Evolutionary conservation across 2,888 invertebrate species (phyloP).

Genomic region (Onthophagus sagittarius): DNA sequence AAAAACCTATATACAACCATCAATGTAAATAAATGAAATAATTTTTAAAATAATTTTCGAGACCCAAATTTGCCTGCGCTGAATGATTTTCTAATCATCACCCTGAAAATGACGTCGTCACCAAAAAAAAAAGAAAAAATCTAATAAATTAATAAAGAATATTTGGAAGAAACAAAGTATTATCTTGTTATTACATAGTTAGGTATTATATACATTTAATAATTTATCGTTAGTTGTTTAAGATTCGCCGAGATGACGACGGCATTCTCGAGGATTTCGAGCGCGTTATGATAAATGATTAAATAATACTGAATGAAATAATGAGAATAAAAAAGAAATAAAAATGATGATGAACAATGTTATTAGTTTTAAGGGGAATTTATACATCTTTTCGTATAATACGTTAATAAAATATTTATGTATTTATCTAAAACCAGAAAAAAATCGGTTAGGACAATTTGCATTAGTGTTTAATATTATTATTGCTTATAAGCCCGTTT

Average conservation of each 20-base stretch:
- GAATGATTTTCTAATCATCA: too few species aligned
- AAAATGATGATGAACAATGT: constrained; percentile 33
- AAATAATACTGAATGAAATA: neutral
- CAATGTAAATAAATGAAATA: constrained; percentile 38
- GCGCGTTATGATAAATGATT: neutral
- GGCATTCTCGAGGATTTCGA: constrained; percentile 40
- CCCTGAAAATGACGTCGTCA: constrained; percentile 31
- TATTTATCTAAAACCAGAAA: constrained; percentile 37
- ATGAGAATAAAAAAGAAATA: too few species aligned
- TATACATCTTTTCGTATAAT: constrained; percentile 44
- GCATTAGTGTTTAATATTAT: constrained; percentile 50
- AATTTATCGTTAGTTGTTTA: constrained; percentile 39
- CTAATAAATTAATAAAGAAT: constrained; percentile 27
- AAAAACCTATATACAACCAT: constrained; percentile 20
- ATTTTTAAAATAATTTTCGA: constrained; percentile 27
- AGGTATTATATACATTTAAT: constrained; percentile 29
- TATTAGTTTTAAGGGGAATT: constrained; percentile 35
- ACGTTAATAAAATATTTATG: constrained; percentile 44
- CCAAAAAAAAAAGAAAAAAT: too few species aligned
- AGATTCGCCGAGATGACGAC: constrained; percentile 20
- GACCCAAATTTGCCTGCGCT: constrained; percentile 39
- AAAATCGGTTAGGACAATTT: constrained; percentile 44
- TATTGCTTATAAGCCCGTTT: constrained; percentile 50
- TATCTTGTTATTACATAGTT: constrained; percentile 38
- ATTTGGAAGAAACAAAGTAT: constrained; percentile 35